These are phyloP conservation scores for Caloenas nicobarica DNA, from an alignment of 2,113 vertebrate genomes.

Conservation along the genomic window DNA sequence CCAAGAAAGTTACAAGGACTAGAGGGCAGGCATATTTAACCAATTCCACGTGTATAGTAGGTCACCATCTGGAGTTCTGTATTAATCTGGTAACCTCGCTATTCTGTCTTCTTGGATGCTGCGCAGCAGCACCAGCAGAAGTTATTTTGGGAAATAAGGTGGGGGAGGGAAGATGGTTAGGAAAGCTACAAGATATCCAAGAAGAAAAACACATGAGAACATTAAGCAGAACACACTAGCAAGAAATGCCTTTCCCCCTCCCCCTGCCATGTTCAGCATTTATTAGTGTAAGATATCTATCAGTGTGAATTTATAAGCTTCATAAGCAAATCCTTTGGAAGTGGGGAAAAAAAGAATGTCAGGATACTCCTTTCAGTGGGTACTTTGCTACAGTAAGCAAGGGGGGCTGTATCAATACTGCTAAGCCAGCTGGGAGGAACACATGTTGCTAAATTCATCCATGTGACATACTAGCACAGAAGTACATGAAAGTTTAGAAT, in stretches of 20 bases:
- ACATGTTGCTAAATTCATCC: not conserved
- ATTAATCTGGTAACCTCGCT: constrained; percentile 40
- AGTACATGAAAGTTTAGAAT: not conserved
- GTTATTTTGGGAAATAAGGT: constrained; percentile 43
- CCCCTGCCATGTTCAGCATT: not conserved
- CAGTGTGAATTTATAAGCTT: not conserved
- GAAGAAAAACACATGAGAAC: not conserved
- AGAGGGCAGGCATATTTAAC: constrained; percentile 15
- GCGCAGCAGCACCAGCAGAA: constrained; percentile 21
- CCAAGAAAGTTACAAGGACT: not conserved
- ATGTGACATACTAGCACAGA: not conserved
- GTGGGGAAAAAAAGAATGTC: not conserved
- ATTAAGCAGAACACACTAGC: not conserved
- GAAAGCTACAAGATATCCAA: constrained; percentile 16
- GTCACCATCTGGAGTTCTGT: constrained; percentile 45
- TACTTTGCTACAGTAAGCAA: not conserved
- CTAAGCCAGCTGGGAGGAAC: not conserved
- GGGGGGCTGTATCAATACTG: not conserved
- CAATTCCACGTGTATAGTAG: not conserved
- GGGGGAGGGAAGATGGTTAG: constrained; percentile 37
- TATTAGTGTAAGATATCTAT: not conserved
- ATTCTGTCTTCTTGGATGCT: constrained; percentile 1
- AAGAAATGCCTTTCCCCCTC: not conserved
- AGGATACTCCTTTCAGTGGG: not conserved
- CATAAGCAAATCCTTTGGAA: not conserved